Base-by-base conservation (phyloP, 2,113 vertebrate genomes). In the Willisornis vidua region DNA sequence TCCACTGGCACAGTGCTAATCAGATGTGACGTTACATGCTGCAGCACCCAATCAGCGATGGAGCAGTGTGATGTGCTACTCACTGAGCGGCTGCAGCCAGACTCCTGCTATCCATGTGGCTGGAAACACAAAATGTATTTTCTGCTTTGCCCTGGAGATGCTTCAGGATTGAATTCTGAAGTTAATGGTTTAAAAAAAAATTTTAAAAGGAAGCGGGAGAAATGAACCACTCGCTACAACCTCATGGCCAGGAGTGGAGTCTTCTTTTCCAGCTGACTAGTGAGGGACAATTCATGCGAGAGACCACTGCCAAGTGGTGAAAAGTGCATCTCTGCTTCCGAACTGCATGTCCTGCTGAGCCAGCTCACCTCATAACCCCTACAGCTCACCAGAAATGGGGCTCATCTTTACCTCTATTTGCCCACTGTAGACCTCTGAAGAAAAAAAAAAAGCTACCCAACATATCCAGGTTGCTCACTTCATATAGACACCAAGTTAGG, bases 1-100 rank as follows among this genome's bases (percentile, higher is more conserved):
- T 97, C 93, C 93, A 89, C 90, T 73, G 97, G 97, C 96, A 97
- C 19, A 3, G 73, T 33, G 57, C 96, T 98, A 97, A 98, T 98
- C 97, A 97, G 96, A 97, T 94, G 96, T 97, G 97, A 98, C 84
- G 68, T 85, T 90, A 58, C 90, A 89, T 12, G 10, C 84, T 58
- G 79, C 93, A 48, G 87, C 88, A 90, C 91, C 97, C 95, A 94
- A 93, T 84, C 71, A 25, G 94, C 10, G 19, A 49, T 0, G 46
- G 80, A 82, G 92, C 65, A 6, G 70, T 6, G 26, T 51, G 96
- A 97, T 85, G 85, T 28, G 81, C 87, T 93, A 39, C 85, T 95
- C 90, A 25, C 89, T 63, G 17, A 72, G 73, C 15, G 2, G 91
- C 65, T 96, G 92, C 89, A 90, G 85, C 76, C 88, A 59, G 73